Evolutionary conservation across 64 coral and sea anemone genomes (phyloP), one percentile per base, ranked within the genome.

Genomic region (Stylophora pistillata): DNA sequence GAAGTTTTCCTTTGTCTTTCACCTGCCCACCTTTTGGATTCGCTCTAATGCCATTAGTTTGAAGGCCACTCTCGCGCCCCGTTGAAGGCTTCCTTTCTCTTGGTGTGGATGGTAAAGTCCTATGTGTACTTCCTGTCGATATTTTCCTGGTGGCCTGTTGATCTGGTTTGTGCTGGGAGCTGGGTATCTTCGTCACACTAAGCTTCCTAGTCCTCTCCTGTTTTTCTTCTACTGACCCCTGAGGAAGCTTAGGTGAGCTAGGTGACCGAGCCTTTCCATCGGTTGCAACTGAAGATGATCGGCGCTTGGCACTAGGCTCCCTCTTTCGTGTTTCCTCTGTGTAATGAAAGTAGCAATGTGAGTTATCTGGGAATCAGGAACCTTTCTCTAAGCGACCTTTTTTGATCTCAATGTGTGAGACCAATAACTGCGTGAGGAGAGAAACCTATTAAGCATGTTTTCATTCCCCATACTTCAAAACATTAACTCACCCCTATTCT

Each of bases 21-120:
- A 1, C 32, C 26, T 60, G 33, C 33, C 30, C 17, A 16, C 58
- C 47, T 32, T 30, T 82, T 13, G 78, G 58, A 13, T 13, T 13
- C 4, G 30, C 33, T 84, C 54, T 84, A 27, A 53, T 20, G 15
- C 31, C 13, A n/a, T 70, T 68, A 23, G 23, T 84, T 32, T 34
- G 34, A 11, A 15, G 12, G 11, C 62, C 62, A 70, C 54, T 84
- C 69, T 81, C 57, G 20, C n/a, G 80, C 5, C 61, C 27, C 15
- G 33, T 69, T 10, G 80, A 84, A n/a, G 80, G 69, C 15, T 84
- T 84, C 21, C 62, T 53, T n/a, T 84, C 80, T 53, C 63, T 62
- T 53, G 80, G 80, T 23, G 80, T 84, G 2, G 80, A 70, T 7
- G 80, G 80, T 12, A 84, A 53, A 21, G 80, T 41, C 23, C 80